Evolutionary conservation across 2,888 invertebrate genomes (phyloP).

Genomic region (Drosophila diplacantha): DNA sequence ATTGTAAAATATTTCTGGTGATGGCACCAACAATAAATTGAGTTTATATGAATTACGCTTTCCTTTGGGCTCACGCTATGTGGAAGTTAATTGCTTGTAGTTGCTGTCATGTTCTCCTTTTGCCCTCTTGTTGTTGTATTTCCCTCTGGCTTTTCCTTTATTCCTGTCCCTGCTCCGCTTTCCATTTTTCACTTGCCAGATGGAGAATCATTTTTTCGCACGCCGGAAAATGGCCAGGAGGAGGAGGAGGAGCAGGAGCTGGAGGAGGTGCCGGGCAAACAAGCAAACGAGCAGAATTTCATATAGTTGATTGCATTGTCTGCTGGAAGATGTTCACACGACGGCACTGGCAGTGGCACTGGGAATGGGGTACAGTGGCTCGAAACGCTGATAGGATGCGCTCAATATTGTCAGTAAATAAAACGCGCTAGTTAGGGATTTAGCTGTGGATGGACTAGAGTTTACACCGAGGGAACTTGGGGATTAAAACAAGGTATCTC

Average conservation of each 20-base stretch:
- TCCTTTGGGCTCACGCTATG: constrained; percentile 23
- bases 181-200: constrained; percentile 43
- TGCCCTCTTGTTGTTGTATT: not conserved
- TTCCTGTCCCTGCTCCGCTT: constrained; percentile 5
- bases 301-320: constrained; percentile 49
- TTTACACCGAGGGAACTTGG: not conserved
- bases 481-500: not conserved
- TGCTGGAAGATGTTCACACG: constrained; percentile 19
- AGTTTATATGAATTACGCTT: constrained; percentile 24
- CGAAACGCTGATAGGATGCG: constrained; percentile 33
- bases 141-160: constrained; percentile 19
- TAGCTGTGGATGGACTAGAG: not conserved
- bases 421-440: constrained; percentile 36
- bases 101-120: constrained; percentile 18
- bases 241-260: not conserved
- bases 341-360: not conserved
- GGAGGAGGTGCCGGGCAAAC: constrained; percentile 14
- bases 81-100: constrained; percentile 43
- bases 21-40: constrained; percentile 29
- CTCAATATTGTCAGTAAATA: constrained; percentile 45
- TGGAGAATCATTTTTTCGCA: constrained; percentile 36
- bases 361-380: not conserved
- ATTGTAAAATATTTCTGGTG: constrained; percentile 35
- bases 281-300: constrained; percentile 42
- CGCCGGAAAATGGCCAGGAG: constrained; percentile 9